Conservation (phyloP, 2,888 invertebrate genomes). For the Hydropsyche betteni region DNA sequence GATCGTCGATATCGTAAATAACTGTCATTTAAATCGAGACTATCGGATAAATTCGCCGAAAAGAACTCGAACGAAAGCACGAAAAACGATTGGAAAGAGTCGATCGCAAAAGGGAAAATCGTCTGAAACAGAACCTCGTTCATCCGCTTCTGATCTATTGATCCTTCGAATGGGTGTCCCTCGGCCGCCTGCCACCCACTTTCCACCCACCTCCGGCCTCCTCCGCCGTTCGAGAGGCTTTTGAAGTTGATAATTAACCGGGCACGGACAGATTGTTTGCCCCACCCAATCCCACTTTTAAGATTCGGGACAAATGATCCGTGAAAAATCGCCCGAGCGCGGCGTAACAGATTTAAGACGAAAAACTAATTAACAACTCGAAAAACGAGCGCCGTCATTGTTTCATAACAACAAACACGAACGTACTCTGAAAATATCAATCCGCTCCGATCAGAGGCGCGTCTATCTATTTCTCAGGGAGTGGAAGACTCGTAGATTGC, state of each 20-base stretch:
- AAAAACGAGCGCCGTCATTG: background rate
- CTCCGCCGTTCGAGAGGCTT: background rate
- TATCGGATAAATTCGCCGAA: no score
- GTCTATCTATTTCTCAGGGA: background rate
- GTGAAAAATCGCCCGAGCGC: constrained; percentile 21
- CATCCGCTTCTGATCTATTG: constrained; percentile 13
- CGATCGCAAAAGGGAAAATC: no score
- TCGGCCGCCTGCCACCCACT: background rate
- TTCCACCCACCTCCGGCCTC: background rate
- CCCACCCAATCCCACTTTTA: background rate
- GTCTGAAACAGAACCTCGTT: background rate
- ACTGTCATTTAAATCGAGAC: no score
- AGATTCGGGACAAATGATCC: constrained; percentile 23
- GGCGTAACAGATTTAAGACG: constrained; percentile 8
- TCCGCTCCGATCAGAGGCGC: no score
- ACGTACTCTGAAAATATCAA: background rate
- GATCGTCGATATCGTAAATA: no score
- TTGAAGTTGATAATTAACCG: constrained; percentile 25
- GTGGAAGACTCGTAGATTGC: background rate
- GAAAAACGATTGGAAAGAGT: no score
- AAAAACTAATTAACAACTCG: constrained; percentile 23
- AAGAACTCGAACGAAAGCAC: no score
- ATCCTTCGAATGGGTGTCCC: background rate
- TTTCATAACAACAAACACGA: constrained; percentile 1
- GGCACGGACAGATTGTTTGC: constrained; percentile 2